Evolutionary conservation across 2,888 invertebrate genomes (phyloP).

Genomic region (Standfussiana lucernea): DNA sequence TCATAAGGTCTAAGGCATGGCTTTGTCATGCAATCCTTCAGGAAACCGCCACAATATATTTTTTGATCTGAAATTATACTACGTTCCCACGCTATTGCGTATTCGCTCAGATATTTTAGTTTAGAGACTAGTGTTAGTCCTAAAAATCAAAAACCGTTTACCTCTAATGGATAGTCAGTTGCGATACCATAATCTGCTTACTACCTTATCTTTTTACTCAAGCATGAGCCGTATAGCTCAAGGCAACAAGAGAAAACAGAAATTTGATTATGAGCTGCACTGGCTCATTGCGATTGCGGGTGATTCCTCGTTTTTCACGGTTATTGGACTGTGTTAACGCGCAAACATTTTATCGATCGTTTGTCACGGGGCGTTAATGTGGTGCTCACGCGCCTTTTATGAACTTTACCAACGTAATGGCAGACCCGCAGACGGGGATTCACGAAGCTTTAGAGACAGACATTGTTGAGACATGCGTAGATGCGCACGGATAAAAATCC

Average conservation of each 20-base stretch:
- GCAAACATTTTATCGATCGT: background rate
- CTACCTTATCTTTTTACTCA: background rate
- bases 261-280: background rate
- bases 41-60: conserved; percentile 8
- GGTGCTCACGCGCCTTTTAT: conserved; percentile 2
- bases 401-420: background rate
- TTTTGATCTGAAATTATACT: background rate
- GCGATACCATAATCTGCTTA: no score
- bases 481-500: background rate
- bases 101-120: background rate
- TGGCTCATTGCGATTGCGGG: background rate
- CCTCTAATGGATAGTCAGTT: background rate
- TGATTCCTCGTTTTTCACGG: background rate
- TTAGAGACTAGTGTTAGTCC: background rate
- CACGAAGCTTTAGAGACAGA: no score
- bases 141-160: background rate
- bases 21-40: conserved; percentile 23
- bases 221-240: background rate
- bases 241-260: background rate
- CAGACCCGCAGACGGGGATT: background rate
- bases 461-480: background rate
- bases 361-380: conserved; percentile 21
- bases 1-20: conserved; percentile 55
- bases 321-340: conserved; percentile 3
- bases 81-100: background rate